A percentile compares a stretch with the other conserved stretches of the same genome.
Evolutionary conservation across 1,140 invertebrate species (phyloP).

Genomic region (Pseudomyrmex pallidus): DNA sequence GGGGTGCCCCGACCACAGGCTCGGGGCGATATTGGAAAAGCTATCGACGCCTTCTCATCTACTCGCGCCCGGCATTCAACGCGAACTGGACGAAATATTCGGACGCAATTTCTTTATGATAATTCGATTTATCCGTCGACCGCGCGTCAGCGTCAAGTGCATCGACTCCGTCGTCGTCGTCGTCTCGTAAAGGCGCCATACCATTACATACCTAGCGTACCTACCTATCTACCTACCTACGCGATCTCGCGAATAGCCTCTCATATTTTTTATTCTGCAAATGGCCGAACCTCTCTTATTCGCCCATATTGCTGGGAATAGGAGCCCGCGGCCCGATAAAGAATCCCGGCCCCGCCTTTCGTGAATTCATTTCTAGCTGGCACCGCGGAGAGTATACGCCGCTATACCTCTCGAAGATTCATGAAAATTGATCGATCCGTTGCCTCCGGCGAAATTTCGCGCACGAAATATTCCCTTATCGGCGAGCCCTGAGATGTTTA

Average conservation of each 20-base stretch:
- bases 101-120: conserved; percentile 78
- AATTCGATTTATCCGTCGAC: conserved; percentile 74
- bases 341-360: conserved; percentile 57
- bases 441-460: conserved; percentile 44
- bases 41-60: conserved; percentile 73
- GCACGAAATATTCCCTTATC: conserved; percentile 2
- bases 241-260: not conserved
- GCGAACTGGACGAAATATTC: conserved; percentile 73
- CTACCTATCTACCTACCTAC: conserved; percentile 11
- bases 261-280: conserved; percentile 69
- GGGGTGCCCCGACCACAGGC: not conserved
- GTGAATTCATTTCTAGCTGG: conserved; percentile 67
- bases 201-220: conserved; percentile 66
- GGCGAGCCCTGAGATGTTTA: not conserved
- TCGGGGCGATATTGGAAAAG: conserved; percentile 71
- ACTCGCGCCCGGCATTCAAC: conserved; percentile 72
- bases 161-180: conserved; percentile 25
- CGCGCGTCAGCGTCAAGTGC: conserved; percentile 38
- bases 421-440: conserved; percentile 64
- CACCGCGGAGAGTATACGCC: not conserved
- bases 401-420: not conserved
- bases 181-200: conserved; percentile 9
- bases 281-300: conserved; percentile 62
- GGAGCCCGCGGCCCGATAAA: conserved; percentile 23
- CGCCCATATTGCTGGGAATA: conserved; percentile 65